phyloP scores from a whole-genome alignment of 2,888 invertebrate genomes.

The Tupiocoris notatus region DNA sequence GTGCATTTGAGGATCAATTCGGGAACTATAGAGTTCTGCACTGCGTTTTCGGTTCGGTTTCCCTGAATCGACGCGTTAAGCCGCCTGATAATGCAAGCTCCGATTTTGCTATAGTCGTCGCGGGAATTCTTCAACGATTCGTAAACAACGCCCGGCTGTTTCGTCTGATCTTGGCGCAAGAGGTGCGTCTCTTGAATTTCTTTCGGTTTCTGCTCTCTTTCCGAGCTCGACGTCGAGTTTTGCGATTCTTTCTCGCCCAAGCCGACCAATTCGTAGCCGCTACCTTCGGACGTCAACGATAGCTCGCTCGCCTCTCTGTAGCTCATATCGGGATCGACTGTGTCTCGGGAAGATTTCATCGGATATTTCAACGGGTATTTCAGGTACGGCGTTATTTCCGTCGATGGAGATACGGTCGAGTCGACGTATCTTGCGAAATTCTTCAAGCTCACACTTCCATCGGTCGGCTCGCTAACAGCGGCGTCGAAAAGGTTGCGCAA shows the following conservation, averaged over 20 bases:
- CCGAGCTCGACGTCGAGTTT: not conserved
- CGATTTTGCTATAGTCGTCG: conserved; percentile 14
- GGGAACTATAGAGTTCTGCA: not conserved
- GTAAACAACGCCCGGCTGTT: not conserved
- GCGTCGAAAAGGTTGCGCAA: conserved; percentile 9
- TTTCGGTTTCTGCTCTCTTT: not conserved
- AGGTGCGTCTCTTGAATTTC: not conserved
- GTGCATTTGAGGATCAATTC: conserved; percentile 15
- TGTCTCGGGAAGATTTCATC: not conserved
- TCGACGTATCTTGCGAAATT: not conserved
- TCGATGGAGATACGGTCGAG: not conserved
- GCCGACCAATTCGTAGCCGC: not conserved
- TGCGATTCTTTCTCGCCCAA: not conserved
- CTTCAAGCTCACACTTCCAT: not conserved
- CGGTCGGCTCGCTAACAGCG: not conserved
- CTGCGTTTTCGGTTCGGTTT: not conserved
- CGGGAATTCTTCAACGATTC: not conserved
- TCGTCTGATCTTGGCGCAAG: not conserved
- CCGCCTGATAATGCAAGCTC: conserved; percentile 25
- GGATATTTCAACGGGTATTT: not conserved
- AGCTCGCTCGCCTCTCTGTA: not conserved
- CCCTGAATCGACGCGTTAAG: not conserved
- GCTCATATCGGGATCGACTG: not conserved
- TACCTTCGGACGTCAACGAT: not conserved
- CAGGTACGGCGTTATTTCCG: not conserved